Conservation (phyloP, 2,888 invertebrate species). For the Nomada ruficornis region DNA sequence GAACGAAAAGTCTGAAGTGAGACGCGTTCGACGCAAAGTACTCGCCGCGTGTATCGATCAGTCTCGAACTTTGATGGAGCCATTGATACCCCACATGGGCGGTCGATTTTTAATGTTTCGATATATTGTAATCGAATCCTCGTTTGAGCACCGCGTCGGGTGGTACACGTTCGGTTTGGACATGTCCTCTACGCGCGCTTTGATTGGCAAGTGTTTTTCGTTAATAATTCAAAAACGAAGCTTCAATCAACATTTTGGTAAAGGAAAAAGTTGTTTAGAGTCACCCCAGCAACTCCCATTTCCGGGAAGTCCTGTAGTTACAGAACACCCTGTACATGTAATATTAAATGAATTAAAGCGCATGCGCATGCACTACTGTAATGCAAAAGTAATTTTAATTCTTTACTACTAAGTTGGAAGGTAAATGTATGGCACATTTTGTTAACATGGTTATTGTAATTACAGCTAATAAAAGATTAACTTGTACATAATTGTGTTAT, state of each 20-base stretch:
- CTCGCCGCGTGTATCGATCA: slow-evolving; percentile 35
- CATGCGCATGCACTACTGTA: background rate
- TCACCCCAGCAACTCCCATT: no score
- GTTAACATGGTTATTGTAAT: background rate
- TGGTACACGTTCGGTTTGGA: no score
- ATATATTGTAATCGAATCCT: slow-evolving; percentile 13
- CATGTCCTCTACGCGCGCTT: no score
- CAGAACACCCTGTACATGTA: no score
- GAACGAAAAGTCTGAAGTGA: slow-evolving; percentile 22
- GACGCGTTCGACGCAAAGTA: background rate
- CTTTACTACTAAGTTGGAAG: background rate
- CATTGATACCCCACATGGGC: background rate
- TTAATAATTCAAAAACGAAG: no score
- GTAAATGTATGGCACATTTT: background rate
- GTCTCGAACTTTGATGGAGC: slow-evolving; percentile 6
- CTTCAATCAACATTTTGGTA: no score
- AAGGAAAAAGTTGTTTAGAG: no score
- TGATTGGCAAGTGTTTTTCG: no score
- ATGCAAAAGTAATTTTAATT: background rate
- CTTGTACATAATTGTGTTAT: background rate
- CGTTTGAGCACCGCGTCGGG: background rate
- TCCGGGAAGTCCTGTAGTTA: no score
- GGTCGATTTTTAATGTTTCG: slow-evolving; percentile 12
- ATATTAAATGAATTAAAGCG: background rate
- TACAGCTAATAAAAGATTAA: background rate